Base-by-base conservation (phyloP, 2,797 vertebrate genomes). In the Lepilemur septentrionalis region DNA sequence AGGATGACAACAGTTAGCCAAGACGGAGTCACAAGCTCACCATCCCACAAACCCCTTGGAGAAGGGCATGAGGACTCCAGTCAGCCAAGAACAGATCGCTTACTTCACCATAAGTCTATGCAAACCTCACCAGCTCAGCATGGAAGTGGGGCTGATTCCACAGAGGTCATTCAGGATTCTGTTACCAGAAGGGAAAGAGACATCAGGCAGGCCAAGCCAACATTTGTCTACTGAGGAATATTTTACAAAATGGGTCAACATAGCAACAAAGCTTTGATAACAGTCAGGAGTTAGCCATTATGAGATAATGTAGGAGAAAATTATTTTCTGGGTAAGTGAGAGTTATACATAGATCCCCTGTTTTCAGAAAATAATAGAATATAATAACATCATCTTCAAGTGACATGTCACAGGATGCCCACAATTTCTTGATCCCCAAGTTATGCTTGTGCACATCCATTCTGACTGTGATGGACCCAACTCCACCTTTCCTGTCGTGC, bases 321-420 rank as follows among this genome's bases (percentile, higher is more conserved):
- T 15, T 2, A n/a, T 15, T 65, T 79, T 75, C 88, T 59, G 43
- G 8, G 12, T 69, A 75, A 59, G 0, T 13, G 4, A 94, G 80
- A 70, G 14, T 32, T 61, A n/a, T 4, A 15, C 4, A 7, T 14
- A 70, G n/a, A 52, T 43, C 12, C 41, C 10, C 23, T 38, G 50
- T 20, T 76, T 75, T 80, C 46, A 46, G 57, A 59, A 59, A 25
- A 59, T 59, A 57, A 57, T 76, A 88, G 78, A 84, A 81, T 69
- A n/a, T 30, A n/a, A 38, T 63, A 61, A 92, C 48, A n/a, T 17
- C 57, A 63, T 57, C 69, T n/a, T 65, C 61, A 11, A 59, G n/a
- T 11, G 59, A 25, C 46, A 17, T 2, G 1, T 84, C 90, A 46
- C 11, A 23, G 12, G 28, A 83, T 17, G 4, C 10, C 35, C 75